Conservation (phyloP, 2,888 invertebrate species). For the Eulithis testata region DNA sequence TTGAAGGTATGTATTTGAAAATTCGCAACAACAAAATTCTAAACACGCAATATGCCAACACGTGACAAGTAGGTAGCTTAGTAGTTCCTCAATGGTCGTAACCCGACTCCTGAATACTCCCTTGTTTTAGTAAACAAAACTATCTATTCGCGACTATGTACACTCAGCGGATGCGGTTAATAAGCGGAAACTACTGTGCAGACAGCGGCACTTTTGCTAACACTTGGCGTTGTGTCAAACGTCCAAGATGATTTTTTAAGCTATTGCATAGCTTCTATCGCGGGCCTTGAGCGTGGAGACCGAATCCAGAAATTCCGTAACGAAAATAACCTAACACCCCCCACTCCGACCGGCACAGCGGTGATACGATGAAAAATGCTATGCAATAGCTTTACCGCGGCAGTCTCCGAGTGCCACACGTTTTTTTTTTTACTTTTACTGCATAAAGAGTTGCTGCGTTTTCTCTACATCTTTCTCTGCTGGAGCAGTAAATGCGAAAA, state of each 20-base stretch:
- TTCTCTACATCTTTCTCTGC: no score
- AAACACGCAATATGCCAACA: constrained; percentile 10
- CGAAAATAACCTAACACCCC: no score
- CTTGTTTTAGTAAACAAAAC: constrained; percentile 36
- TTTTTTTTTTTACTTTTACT: background rate
- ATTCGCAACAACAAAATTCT: background rate
- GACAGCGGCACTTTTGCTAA: background rate
- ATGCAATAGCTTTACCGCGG: no score
- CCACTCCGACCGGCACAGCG: no score
- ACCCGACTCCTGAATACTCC: constrained; percentile 35
- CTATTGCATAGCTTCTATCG: no score
- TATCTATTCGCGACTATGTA: constrained; percentile 6
- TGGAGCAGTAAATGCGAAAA: no score
- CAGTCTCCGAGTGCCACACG: no score
- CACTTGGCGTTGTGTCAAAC: no score
- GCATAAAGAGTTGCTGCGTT: background rate
- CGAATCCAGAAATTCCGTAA: no score
- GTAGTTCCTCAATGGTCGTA: constrained; percentile 13
- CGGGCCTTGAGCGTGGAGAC: no score
- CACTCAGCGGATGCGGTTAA: constrained; percentile 9
- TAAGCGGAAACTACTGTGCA: background rate
- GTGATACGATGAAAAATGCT: no score
- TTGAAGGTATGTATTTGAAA: no score
- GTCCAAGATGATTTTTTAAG: background rate
- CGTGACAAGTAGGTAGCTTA: constrained; percentile 6